Percentiles rank a stretch among this genome's conserved stretches.
These are phyloP conservation scores for Ophioderma brevispina DNA, from an alignment of 35 echinoderm and acorn worm species.

Conservation along the genomic window DNA sequence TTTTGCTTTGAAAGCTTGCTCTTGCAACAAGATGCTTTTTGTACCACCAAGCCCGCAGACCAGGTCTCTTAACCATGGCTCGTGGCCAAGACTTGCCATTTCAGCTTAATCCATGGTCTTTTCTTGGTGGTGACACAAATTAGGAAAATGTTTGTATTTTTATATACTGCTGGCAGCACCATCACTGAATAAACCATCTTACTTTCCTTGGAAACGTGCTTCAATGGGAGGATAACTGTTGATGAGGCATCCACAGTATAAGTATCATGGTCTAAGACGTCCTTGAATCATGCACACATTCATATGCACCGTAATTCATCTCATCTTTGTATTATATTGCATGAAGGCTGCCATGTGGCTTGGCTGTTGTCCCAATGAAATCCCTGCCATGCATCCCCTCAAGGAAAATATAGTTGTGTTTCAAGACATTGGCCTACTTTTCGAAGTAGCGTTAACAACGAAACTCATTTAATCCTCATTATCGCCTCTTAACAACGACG, in stretches of 20 bases:
- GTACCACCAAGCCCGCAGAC: conserved; percentile 30
- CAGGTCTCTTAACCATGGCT: conserved; percentile 31
- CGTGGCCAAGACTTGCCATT: conserved; percentile 42
- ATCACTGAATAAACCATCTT: conserved; percentile 17
- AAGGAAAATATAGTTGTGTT: conserved; percentile 31
- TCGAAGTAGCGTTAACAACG: no score
- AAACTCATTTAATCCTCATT: no score
- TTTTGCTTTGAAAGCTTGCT: conserved; percentile 16
- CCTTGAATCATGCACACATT: not conserved
- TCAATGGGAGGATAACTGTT: not conserved
- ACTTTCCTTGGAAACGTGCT: not conserved
- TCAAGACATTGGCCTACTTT: no score
- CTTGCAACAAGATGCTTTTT: not conserved
- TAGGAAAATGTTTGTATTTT: conserved; percentile 2
- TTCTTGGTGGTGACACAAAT: conserved; percentile 5
- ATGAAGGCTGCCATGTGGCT: conserved; percentile 40
- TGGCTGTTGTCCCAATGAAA: conserved; percentile 50
- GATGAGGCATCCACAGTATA: not conserved
- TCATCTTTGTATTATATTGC: not conserved
- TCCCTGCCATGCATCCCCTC: not conserved
- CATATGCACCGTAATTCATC: not conserved
- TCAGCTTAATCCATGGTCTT: not conserved
- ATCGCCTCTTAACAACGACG: no score
- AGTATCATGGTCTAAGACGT: not conserved
- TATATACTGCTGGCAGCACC: conserved; percentile 26